phyloP scores from a whole-genome alignment of 2,888 invertebrate genomes.

The Augochlorella aurata region DNA sequence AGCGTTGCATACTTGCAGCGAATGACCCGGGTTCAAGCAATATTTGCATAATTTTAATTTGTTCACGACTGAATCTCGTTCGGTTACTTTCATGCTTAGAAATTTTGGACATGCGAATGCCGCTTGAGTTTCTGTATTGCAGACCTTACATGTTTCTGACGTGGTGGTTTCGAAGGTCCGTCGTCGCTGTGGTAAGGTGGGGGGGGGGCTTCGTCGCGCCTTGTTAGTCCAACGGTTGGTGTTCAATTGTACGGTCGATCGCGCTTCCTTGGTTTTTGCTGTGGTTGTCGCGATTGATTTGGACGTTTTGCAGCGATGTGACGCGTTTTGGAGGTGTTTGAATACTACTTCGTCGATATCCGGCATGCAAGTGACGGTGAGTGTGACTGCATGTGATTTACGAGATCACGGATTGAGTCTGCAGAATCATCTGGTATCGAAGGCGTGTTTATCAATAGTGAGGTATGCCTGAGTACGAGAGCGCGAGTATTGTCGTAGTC shows the following conservation, averaged over 20 bases:
- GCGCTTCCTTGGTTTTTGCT: neutral
- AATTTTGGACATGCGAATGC: neutral
- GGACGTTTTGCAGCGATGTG: neutral
- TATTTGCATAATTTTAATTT: neutral
- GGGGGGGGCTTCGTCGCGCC: neutral
- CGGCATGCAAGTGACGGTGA: neutral
- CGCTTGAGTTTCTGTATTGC: neutral
- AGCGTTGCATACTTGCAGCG: neutral
- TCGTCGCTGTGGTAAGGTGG: neutral
- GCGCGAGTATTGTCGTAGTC: no score
- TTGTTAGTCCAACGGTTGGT: neutral
- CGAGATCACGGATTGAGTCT: no score
- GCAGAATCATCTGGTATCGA: no score
- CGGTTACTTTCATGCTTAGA: neutral
- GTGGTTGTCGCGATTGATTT: neutral
- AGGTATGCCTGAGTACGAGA: no score
- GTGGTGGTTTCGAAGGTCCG: neutral
- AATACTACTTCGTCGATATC: neutral
- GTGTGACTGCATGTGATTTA: no score
- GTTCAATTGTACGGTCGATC: neutral
- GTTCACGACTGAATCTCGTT: rapidly evolving
- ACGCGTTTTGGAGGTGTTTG: neutral
- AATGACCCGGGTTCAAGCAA: neutral
- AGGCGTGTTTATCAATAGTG: no score
- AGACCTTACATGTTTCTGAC: neutral